phyloP scores from a whole-genome alignment of 1,140 invertebrate species.

The Microplitis mediator region DNA sequence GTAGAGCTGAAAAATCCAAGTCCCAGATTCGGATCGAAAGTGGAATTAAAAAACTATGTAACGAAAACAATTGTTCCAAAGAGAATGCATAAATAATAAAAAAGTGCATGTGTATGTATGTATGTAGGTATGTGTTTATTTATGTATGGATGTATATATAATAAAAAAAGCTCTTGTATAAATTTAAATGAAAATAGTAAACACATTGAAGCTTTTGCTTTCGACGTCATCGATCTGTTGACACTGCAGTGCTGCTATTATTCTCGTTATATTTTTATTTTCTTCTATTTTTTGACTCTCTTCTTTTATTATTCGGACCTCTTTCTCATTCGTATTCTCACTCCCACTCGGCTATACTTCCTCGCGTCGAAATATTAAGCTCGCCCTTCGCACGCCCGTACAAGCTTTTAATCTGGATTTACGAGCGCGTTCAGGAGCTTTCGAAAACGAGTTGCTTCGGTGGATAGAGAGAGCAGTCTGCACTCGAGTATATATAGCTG shows the following conservation, averaged over 20 bases:
- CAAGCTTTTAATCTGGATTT: slow-evolving; percentile 24
- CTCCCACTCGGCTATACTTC: background rate
- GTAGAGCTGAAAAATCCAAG: too few relatives aligned
- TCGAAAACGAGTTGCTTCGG: slow-evolving; percentile 15
- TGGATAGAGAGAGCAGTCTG: background rate
- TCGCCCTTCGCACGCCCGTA: slow-evolving; percentile 10
- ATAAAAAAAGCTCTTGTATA: background rate
- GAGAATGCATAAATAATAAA: too few relatives aligned
- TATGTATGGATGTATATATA: too few relatives aligned
- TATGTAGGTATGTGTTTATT: too few relatives aligned
- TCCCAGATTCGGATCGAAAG: too few relatives aligned
- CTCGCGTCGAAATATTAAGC: slow-evolving; percentile 20
- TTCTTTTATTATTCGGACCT: background rate
- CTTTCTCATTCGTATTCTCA: background rate
- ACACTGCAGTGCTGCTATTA: slow-evolving; percentile 1
- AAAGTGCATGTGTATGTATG: too few relatives aligned
- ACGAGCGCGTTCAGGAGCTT: slow-evolving; percentile 16
- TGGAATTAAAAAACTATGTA: too few relatives aligned
- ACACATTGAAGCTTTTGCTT: slow-evolving; percentile 2
- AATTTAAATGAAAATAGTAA: background rate
- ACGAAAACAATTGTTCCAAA: too few relatives aligned
- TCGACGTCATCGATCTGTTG: slow-evolving; percentile 3
- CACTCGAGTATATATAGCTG: background rate
- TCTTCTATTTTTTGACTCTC: too few relatives aligned
- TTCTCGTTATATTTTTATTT: background rate